Base-by-base conservation (phyloP, 2,888 invertebrate species). In the Crossocerus cetratus region DNA sequence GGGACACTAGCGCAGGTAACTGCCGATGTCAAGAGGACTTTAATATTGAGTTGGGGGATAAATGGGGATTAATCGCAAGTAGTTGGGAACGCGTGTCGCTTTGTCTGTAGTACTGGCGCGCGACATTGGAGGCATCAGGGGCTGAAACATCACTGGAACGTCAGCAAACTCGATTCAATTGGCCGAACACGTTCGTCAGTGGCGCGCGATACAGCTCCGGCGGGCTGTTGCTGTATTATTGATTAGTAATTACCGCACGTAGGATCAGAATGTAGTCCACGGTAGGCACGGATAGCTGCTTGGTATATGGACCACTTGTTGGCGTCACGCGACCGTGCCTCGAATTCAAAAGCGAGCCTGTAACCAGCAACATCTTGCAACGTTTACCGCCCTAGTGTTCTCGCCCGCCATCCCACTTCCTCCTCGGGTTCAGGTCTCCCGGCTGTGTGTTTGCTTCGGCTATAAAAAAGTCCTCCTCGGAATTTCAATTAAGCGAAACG, bases 251-350 rank as follows among this genome's bases (percentile, higher is more conserved):
- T 88, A 88, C 86, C 76, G 80, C 85, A 88, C 87, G 87, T 87
- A 86, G 86, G 75, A 85, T 86, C 86, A 82, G 84, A 78, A 84
- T 79, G 80, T 80, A 81, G 80, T 74, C 66, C 65, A 79, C 32
- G 77, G 73, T 84, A 86, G 83, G 83, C 84, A 83, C 74, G 79
- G 78, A 85, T 79, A 78, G 77, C 76, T 77, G 79, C 80, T 78
- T 88, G 84, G 83, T 88, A 87, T 88, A 88, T 88, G 86, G 88
- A 87, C 88, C 88, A 88, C 88, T 88, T 88, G 88, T 88, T 88
- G 88, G 87, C 80, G 80, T 81, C 69, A 69, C 82, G 76, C 74
- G 70, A 74, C 72, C 88, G 88, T 88, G 88, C 87, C 75, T 78
- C 79, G 88, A 87, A 88, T 88, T 83, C 82, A 79, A 80, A 86